Base-by-base conservation (phyloP, 2,113 vertebrate genomes). In the Myotis yumanensis region DNA sequence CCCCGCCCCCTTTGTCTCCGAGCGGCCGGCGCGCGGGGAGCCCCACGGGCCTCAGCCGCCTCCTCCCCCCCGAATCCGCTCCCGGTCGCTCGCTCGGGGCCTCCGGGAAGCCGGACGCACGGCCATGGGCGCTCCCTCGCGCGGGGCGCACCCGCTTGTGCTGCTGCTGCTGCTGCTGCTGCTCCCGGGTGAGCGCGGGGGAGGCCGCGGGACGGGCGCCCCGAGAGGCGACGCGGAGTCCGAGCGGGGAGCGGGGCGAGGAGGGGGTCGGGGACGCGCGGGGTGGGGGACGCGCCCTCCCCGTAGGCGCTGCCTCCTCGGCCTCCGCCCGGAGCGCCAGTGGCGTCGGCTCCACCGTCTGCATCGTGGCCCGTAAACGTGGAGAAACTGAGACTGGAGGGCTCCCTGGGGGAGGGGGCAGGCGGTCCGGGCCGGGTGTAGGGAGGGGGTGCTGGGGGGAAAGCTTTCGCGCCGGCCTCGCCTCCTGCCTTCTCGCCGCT, bases 181-280 rank as follows among this genome's bases (percentile, higher is more conserved):
- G 66, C 83, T 51, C 37, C 92, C 95, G 62, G 96, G 96, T 97
- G 72, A 0, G 32, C 4, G 43, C 62, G 35, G 76, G 3, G 8
- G 30, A 15, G 37, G n/a, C 17, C 7, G 22, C 23, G 22, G 46
- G 7, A 16, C 62, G 0, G 12, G 32, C 1, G 32, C 20, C 79
- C 54, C 28, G 20, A 23, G 28, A 9, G 18, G 17, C 68, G 46
- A 37, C 17, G 25, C 32, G 10, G 64, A 23, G 40, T 17, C 87
- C 3, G 3, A 8, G 25, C 86, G 37, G 7, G n/a, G 57, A 52
- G 37, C 80, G 2, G 10, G 72, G 35, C 22, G 32, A 14, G 14
- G 72, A 23, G 15, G 28, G 57, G 14, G 18, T 16, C 14, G 30
- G 37, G 37, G 37, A 66, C 35, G 23, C 40, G 15, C 7, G 35